Evolutionary conservation across 53 echinoderm and acorn worm species (phyloP), one percentile per base, ranked within the genome.

Genomic region (Glandiceps talaboti): DNA sequence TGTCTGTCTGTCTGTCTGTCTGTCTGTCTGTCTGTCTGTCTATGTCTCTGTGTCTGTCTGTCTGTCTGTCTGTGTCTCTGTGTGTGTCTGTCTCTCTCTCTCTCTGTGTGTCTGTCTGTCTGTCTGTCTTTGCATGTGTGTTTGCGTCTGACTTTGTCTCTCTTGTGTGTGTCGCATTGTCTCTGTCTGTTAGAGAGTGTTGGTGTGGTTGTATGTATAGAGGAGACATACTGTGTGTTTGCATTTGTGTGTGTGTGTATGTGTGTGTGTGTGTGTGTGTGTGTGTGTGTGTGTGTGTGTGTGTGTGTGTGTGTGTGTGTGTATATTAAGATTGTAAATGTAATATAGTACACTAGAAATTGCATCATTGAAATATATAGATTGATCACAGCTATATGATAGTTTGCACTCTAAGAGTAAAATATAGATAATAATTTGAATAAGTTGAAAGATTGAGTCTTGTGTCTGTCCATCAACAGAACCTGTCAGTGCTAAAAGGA

Each of bases 401-500:
- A n/a, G n/a, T n/a, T n/a, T n/a, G n/a, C n/a, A n/a, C n/a, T n/a
- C n/a, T n/a, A n/a, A n/a, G n/a, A n/a, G n/a, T n/a, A n/a, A n/a
- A n/a, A n/a, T n/a, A n/a, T n/a, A n/a, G n/a, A n/a, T n/a, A n/a
- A n/a, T n/a, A n/a, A n/a, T n/a, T n/a, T n/a, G n/a, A n/a, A n/a
- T n/a, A n/a, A n/a, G n/a, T n/a, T n/a, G n/a, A n/a, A n/a, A n/a
- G n/a, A n/a, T n/a, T n/a, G n/a, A n/a, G n/a, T n/a, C n/a, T n/a
- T n/a, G n/a, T n/a, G n/a, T n/a, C n/a, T n/a, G n/a, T n/a, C n/a
- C n/a, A n/a, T n/a, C n/a, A 12, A 45, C 64, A 45, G 64, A 45
- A 45, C 6, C 6, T 20, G 64, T 45, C 6, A 45, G 64, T 45
- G 64, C 64, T 75, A 80, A 80, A 0, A 27, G 33, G 80, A 85